These are phyloP conservation scores for Crotalus tigris DNA, from an alignment of 2,113 vertebrate species.

Conservation along the genomic window DNA sequence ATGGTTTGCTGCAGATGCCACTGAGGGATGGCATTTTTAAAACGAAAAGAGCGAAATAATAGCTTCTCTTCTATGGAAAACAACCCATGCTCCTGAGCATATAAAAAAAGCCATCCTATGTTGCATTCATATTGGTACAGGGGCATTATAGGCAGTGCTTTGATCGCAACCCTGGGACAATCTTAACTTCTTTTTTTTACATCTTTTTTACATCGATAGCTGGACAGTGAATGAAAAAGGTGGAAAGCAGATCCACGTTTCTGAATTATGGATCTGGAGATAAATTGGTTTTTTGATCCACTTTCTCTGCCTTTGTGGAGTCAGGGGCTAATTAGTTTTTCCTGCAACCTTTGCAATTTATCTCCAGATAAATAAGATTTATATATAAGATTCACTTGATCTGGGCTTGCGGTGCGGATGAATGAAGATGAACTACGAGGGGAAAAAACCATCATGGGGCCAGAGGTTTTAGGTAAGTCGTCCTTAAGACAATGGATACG, in stretches of 20 bases:
- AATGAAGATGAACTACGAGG: too few relatives aligned
- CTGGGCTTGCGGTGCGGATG: too few relatives aligned
- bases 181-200: neutral
- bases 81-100: neutral
- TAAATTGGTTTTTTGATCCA: neutral
- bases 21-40: neutral
- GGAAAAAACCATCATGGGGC: too few relatives aligned
- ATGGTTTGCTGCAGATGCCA: neutral
- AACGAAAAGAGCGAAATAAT: neutral
- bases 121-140: neutral
- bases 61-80: neutral
- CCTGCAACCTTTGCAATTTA: too few relatives aligned
- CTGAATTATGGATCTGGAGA: neutral
- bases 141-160: neutral
- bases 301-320: too few relatives aligned
- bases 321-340: too few relatives aligned
- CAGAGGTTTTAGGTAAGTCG: too few relatives aligned
- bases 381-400: too few relatives aligned
- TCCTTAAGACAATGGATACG: neutral
- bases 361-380: too few relatives aligned
- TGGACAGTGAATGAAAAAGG: neutral
- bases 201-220: too few relatives aligned
- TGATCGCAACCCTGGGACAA: neutral
- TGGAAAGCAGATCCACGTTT: neutral
- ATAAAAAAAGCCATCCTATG: neutral